These are phyloP conservation scores for Neelides folsomi DNA, from an alignment of 2,888 invertebrate species.

Conservation along the genomic window DNA sequence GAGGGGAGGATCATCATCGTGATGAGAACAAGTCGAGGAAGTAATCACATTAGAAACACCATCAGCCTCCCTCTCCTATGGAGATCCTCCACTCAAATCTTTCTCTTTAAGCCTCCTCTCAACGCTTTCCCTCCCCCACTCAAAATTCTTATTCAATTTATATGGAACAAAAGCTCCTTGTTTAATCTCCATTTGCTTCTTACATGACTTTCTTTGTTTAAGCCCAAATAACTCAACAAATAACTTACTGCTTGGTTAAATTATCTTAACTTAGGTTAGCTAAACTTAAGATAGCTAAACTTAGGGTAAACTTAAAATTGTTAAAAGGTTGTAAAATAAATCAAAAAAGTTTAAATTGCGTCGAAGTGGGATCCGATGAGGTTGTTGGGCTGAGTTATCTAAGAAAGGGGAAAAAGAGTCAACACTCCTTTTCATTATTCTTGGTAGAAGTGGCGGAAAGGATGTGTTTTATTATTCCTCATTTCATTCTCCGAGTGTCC, in stretches of 20 bases:
- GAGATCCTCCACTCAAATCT: neutral
- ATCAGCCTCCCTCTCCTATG: neutral
- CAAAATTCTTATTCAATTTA: neutral
- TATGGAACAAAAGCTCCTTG: too few relatives aligned
- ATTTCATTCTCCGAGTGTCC: neutral
- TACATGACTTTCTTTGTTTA: too few relatives aligned
- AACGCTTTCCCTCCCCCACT: neutral
- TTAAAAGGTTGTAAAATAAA: too few relatives aligned
- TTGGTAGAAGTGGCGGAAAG: neutral
- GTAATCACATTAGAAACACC: conserved; percentile 5
- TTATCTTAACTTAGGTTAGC: too few relatives aligned
- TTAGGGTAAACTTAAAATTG: too few relatives aligned
- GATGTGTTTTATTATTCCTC: neutral
- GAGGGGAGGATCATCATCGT: conserved; percentile 13
- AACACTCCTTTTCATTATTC: neutral
- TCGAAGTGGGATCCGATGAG: too few relatives aligned
- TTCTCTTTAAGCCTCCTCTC: neutral
- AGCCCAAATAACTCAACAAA: too few relatives aligned
- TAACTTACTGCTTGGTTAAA: too few relatives aligned
- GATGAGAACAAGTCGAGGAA: conserved; percentile 9
- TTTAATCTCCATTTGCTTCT: too few relatives aligned
- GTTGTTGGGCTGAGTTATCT: too few relatives aligned
- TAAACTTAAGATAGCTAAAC: too few relatives aligned
- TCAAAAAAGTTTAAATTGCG: too few relatives aligned
- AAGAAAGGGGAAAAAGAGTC: neutral